Percentiles rank a stretch among this genome's conserved stretches.
phyloP scores from a whole-genome alignment of 1,140 invertebrate genomes.

The Zaprionus kolodkinae region DNA sequence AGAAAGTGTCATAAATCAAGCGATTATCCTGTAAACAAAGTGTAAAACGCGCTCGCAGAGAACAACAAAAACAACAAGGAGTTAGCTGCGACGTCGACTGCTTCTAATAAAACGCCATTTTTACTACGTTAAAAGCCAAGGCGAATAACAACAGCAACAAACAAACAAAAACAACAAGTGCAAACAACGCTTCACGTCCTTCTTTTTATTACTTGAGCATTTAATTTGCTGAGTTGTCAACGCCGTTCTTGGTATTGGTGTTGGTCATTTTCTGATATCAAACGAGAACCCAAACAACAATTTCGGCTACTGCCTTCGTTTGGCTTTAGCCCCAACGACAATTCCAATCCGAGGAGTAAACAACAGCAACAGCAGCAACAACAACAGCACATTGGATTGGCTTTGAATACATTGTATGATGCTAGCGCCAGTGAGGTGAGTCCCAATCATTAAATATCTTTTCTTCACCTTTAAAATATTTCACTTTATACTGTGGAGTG shows the following conservation, averaged over 20 bases:
- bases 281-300: constrained; percentile 23
- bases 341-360: constrained; percentile 8
- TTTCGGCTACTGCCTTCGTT: constrained; percentile 5
- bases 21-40: constrained; percentile 82
- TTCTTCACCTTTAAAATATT: neutral
- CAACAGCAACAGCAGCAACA: constrained; percentile 21
- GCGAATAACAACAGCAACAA: constrained; percentile 27
- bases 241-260: constrained; percentile 20
- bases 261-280: constrained; percentile 24
- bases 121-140: constrained; percentile 43
- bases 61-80: constrained; percentile 29
- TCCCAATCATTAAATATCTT: constrained; percentile 13
- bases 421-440: constrained; percentile 71
- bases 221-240: constrained; percentile 58
- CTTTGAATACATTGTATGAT: constrained; percentile 68
- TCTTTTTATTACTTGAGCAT: constrained; percentile 69
- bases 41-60: constrained; percentile 65
- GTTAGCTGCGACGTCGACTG: constrained; percentile 13
- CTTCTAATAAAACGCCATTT: constrained; percentile 55
- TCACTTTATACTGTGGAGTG: neutral
- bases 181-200: constrained; percentile 30
- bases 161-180: constrained; percentile 27
- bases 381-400: constrained; percentile 50
- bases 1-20: constrained; percentile 79
- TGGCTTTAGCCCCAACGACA: constrained; percentile 5